A percentile compares a stretch with the other conserved stretches of the same genome.
These are phyloP conservation scores for Pseudochaenichthys georgianus DNA, from an alignment of 2,797 vertebrate genomes.

Conservation along the genomic window DNA sequence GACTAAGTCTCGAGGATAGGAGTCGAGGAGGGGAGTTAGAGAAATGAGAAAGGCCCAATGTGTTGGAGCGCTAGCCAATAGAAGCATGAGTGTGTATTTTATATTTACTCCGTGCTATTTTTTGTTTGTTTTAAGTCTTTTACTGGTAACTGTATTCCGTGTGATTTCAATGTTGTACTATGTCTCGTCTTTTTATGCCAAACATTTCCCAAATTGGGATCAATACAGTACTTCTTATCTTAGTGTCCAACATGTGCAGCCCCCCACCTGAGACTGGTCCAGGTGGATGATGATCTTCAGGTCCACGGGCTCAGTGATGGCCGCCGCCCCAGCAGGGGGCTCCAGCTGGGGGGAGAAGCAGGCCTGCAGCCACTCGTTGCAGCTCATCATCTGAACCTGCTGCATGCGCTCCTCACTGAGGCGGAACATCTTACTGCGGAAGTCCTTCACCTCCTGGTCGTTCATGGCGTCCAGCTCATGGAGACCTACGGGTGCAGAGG, in stretches of 20 bases:
- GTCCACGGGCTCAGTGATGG: conserved; percentile 84
- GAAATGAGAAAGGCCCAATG: too few relatives aligned
- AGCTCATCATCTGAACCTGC: conserved; percentile 89
- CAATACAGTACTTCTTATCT: too few relatives aligned
- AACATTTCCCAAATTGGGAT: too few relatives aligned
- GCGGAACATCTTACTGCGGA: conserved; percentile 93
- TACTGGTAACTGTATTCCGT: too few relatives aligned
- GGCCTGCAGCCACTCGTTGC: conserved; percentile 93
- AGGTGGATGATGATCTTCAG: conserved; percentile 96
- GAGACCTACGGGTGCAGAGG: conserved; percentile 84
- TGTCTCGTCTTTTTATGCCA: too few relatives aligned
- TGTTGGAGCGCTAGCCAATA: too few relatives aligned
- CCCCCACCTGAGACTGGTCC: conserved; percentile 92
- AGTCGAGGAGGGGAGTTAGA: too few relatives aligned
- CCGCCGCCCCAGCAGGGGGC: conserved; percentile 40
- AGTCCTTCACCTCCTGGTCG: conserved; percentile 97
- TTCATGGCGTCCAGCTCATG: conserved; percentile 95
- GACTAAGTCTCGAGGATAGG: too few relatives aligned
- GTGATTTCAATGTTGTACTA: too few relatives aligned
- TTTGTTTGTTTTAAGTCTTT: too few relatives aligned
- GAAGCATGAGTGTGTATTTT: too few relatives aligned
- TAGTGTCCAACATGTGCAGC: background rate
- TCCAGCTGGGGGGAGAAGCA: conserved; percentile 94
- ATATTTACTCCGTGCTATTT: too few relatives aligned
- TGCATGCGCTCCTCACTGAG: conserved; percentile 94